These are phyloP conservation scores for Triplophysa rosa DNA, from an alignment of 2,113 vertebrate genomes.

Conservation along the genomic window DNA sequence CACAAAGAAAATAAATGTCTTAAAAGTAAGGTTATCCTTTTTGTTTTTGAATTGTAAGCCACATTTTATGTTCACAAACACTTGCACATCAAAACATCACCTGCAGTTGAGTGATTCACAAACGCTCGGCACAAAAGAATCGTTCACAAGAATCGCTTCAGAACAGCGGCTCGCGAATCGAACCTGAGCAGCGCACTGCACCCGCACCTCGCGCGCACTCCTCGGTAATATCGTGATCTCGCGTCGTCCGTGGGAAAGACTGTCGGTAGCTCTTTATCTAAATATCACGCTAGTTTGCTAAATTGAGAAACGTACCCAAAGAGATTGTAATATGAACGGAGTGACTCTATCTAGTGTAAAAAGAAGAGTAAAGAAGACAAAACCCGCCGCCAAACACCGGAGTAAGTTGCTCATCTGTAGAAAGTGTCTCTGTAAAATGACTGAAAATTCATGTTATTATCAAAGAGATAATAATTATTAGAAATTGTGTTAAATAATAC, in stretches of 20 bases:
- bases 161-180: not conserved
- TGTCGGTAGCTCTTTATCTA: not conserved
- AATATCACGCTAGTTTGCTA: not conserved
- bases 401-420: not conserved
- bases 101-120: not conserved
- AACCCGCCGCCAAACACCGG: not conserved
- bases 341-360: not conserved
- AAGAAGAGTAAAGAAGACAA: not conserved
- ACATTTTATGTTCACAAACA: too few species aligned
- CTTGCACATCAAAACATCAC: too few species aligned
- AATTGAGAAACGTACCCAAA: not conserved
- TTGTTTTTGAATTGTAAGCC: too few species aligned
- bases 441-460: too few species aligned
- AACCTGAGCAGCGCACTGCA: not conserved
- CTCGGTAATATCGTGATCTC: not conserved
- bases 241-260: not conserved
- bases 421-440: too few species aligned
- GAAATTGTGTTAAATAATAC: too few species aligned
- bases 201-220: not conserved
- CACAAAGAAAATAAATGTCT: too few species aligned
- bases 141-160: not conserved
- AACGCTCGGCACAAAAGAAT: slow-evolving; percentile 5
- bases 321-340: slow-evolving; percentile 21
- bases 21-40: too few species aligned
- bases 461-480: too few species aligned